Percentiles rank a stretch among this genome's conserved stretches.
These are phyloP conservation scores for Orthonevra nobilis DNA, from an alignment of 2,888 invertebrate genomes.

Conservation along the genomic window DNA sequence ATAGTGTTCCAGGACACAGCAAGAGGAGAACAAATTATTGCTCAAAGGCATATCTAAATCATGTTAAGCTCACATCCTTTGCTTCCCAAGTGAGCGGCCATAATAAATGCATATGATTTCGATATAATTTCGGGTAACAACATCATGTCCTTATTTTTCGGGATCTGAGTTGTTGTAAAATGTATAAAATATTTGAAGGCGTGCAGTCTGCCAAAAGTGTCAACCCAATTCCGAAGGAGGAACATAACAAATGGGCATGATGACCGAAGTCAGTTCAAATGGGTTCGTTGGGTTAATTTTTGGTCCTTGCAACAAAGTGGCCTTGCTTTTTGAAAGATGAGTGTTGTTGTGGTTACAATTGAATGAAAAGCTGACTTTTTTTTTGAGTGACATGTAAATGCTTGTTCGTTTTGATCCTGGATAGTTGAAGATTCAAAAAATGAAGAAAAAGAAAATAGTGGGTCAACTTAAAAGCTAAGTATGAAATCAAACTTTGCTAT, in stretches of 20 bases:
- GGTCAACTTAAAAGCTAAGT: no score
- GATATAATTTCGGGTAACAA: conserved; percentile 54
- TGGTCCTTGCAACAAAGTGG: no score
- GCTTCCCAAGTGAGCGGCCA: conserved; percentile 2
- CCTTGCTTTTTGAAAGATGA: no score
- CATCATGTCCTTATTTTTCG: conserved; percentile 46
- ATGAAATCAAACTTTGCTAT: no score
- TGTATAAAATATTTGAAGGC: conserved; percentile 42
- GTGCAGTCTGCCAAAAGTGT: conserved; percentile 62
- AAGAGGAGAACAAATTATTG: conserved; percentile 45
- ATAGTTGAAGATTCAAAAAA: no score
- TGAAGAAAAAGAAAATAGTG: no score
- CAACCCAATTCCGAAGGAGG: conserved; percentile 53
- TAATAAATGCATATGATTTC: conserved; percentile 55
- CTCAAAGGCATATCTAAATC: conserved; percentile 61
- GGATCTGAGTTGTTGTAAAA: conserved; percentile 7
- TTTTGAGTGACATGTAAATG: no score
- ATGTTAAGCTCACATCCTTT: conserved; percentile 17
- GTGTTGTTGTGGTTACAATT: no score
- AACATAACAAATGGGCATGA: conserved; percentile 45
- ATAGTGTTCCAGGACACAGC: not conserved
- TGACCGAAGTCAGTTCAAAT: conserved; percentile 32
- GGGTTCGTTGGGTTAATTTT: no score
- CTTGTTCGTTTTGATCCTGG: no score
- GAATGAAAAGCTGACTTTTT: no score